Base-by-base conservation (phyloP, 2,113 vertebrate species). In the Marcusenius ussheri region DNA sequence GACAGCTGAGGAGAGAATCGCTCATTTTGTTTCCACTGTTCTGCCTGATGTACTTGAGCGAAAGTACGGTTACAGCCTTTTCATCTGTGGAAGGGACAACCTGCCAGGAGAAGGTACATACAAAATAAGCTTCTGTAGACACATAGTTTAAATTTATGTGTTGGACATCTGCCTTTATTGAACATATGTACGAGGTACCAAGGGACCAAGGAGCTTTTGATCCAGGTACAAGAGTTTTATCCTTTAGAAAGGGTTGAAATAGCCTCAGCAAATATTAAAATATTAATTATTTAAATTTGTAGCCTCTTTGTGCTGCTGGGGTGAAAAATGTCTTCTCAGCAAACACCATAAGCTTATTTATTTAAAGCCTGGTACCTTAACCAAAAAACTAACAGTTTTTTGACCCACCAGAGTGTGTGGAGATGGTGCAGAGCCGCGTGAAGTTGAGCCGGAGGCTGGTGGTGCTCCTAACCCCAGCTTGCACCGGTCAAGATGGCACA, bases 381-480 rank as follows among this genome's bases (percentile, higher is more conserved):
- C 58, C 47, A 0, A 88, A n/a, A 88, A 46, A 45, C 9, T 86
- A 24, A 19, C 21, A 53, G 31, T 83, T 15, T 53, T 5, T 21
- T 66, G 8, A 24, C 42, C 3, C 70, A 53, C 7, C 91, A 96
- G 96, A 96, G 83, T 90, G 15, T 2, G 66, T 94, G 91, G 93
- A 93, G 91, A 90, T 92, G 91, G 93, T 93, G 47, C 94, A 95
- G 88, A 86, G 10, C 9, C 89, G 91, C 74, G 93, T 96, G 24
- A 92, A 88, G 89, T 92, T 93, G 86, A 96, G 96, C 93, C 94
- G 92, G 88, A 94, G 94, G 87, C 93, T 96, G 74, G 93, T 96
- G 62, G 92, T 95, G 74, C 91, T 96, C 88, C 92, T 96, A 66
- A 93, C 93, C 10, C 89, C 93, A 13, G 88, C 46, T 24, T 46